These are phyloP conservation scores for Anastatus disparis DNA, from an alignment of 1,140 invertebrate species.

Conservation along the genomic window DNA sequence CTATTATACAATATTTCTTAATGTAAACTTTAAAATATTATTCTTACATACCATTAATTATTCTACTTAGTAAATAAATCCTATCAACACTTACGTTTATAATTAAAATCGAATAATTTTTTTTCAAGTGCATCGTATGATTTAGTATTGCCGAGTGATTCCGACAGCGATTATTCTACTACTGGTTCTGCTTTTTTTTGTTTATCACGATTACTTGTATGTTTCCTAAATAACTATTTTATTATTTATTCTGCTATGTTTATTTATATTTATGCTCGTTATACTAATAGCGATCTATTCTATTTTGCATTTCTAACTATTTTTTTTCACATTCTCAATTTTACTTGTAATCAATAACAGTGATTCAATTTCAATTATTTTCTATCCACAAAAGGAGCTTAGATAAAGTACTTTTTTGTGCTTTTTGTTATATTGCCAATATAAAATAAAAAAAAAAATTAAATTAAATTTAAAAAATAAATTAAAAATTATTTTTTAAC, in stretches of 20 bases:
- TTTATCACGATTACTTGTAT: slow-evolving; percentile 14
- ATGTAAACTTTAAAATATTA: too few relatives aligned
- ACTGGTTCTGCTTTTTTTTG: not conserved
- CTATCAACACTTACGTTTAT: too few relatives aligned
- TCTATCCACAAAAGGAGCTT: not conserved
- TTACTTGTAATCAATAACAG: not conserved
- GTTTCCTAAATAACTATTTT: not conserved
- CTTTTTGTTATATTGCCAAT: not conserved
- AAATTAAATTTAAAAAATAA: too few relatives aligned
- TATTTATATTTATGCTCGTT: slow-evolving; percentile 14
- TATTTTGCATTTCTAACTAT: not conserved
- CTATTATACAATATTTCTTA: too few relatives aligned
- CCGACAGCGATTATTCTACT: not conserved
- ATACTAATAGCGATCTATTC: not conserved
- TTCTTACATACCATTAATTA: too few relatives aligned
- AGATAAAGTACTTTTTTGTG: not conserved
- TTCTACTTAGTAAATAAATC: too few relatives aligned
- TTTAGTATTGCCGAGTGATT: not conserved
- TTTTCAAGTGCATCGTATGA: not conserved
- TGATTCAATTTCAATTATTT: not conserved
- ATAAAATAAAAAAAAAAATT: too few relatives aligned
- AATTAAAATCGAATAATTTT: too few relatives aligned
- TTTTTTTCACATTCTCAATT: too few relatives aligned
- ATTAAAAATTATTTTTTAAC: too few relatives aligned
- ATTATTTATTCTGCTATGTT: slow-evolving; percentile 10